These are phyloP conservation scores for Dipodomys stephensi DNA, from an alignment of 2,113 vertebrate species.

Conservation along the genomic window DNA sequence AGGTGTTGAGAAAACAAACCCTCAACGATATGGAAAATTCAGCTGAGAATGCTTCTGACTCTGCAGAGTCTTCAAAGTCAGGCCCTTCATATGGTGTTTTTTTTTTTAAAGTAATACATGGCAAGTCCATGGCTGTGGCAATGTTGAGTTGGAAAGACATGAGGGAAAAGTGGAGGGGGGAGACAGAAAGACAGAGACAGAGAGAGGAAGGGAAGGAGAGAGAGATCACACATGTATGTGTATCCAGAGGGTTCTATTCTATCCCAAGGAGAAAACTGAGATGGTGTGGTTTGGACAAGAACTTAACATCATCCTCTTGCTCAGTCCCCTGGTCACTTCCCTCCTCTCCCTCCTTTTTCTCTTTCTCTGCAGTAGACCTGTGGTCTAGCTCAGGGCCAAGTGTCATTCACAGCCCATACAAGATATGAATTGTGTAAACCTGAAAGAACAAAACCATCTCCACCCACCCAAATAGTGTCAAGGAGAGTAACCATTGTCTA, in stretches of 20 bases:
- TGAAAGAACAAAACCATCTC: not conserved
- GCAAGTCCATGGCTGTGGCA: not conserved
- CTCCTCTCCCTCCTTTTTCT: no score
- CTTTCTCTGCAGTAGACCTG: not conserved
- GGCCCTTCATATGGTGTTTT: not conserved
- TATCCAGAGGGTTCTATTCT: not conserved
- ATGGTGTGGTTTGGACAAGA: not conserved
- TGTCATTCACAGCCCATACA: not conserved
- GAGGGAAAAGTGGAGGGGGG: not conserved
- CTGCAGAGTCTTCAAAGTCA: not conserved
- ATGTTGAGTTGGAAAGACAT: not conserved
- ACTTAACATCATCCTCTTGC: not conserved
- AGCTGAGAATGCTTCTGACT: not conserved
- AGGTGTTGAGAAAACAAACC: slow-evolving; percentile 13
- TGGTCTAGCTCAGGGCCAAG: not conserved
- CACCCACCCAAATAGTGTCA: not conserved
- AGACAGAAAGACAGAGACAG: no score
- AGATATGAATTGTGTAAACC: not conserved
- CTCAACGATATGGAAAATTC: not conserved
- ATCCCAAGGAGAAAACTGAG: not conserved
- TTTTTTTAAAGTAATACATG: not conserved
- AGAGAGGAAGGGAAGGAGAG: no score
- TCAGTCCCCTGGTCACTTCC: not conserved
- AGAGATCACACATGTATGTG: not conserved
- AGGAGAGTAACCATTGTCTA: not conserved